phyloP scores from a whole-genome alignment of 2,797 vertebrate genomes.

The Arrhamphus sclerolepis region DNA sequence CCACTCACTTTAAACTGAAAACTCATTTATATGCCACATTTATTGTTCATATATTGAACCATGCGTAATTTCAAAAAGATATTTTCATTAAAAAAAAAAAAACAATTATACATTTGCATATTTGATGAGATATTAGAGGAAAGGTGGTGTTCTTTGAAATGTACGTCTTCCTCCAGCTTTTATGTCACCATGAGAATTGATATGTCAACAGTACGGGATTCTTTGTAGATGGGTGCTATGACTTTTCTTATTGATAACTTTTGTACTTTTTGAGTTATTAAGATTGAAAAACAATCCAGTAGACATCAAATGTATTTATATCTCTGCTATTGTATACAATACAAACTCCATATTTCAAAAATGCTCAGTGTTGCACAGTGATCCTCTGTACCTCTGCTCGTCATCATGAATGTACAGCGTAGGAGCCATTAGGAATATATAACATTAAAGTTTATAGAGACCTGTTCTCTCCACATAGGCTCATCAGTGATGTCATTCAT shows the following conservation, averaged over 20 bases:
- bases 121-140: slow-evolving; percentile 46
- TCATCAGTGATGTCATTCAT: neutral
- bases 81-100: slow-evolving; percentile 61
- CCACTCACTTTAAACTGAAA: slow-evolving; percentile 23
- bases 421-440: slow-evolving; percentile 39
- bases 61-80: slow-evolving; percentile 51
- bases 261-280: slow-evolving; percentile 71
- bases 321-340: slow-evolving; percentile 53
- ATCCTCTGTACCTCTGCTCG: slow-evolving; percentile 34
- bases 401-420: slow-evolving; percentile 44
- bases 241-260: slow-evolving; percentile 70
- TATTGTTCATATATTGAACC: slow-evolving; percentile 52
- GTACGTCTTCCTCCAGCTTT: slow-evolving; percentile 39
- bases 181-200: slow-evolving; percentile 31
- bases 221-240: slow-evolving; percentile 63
- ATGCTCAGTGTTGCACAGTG: slow-evolving; percentile 45
- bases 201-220: slow-evolving; percentile 25
- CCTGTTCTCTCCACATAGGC: slow-evolving; percentile 5
- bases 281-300: slow-evolving; percentile 53
- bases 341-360: slow-evolving; percentile 36
- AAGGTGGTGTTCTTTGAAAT: slow-evolving; percentile 35
- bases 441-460: slow-evolving; percentile 63
- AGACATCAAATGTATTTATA: slow-evolving; percentile 64
- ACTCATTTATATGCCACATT: slow-evolving; percentile 58
- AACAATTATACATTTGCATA: slow-evolving; percentile 55